Evolutionary conservation across 2,797 vertebrate species (phyloP), one percentile per base, ranked within the genome.

Genomic region (Sebastes minor): DNA sequence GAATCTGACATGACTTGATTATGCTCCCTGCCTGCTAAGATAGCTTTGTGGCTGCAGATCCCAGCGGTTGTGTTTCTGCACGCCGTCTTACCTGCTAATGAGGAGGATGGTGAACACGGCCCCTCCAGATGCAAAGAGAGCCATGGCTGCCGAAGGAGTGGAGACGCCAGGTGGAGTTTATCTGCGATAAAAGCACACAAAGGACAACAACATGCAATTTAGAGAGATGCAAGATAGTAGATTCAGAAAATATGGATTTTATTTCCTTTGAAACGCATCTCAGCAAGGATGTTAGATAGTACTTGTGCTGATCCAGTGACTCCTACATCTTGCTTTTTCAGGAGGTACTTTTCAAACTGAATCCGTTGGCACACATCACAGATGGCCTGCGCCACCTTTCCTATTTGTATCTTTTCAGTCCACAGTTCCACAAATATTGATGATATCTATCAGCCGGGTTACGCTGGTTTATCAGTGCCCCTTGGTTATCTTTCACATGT

Each of bases 1-100:
- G 20, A 76, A 77, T 81, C 63, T 76, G 79, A 85, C 80, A 60
- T 5, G 52, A 71, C 38, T 62, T 83, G 59, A 85, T 88, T 80
- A 56, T 25, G 52, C 71, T 66, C 71, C 69, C 61, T 61, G 64
- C 18, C 67, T 68, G 35, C 55, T 59, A n/a, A n/a, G 53, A 83
- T 42, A 72, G 32, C 27, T 59, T 57, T 62, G 81, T 22, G 78
- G 55, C 30, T 62, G 13, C 73, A 42, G 55, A 75, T 59, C 74
- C 57, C 81, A 83, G 72, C 11, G 20, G 74, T 60, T 79, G 67
- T 22, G 70, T 81, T 68, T 69, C 49, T 80, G 63, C 49, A 32
- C 57, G 25, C 25, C 2, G 27, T 66, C 94, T 95, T 95, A 96
- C 96, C 96, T 95, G 94, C 94, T 94, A 86, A 95, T 87, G 88